Evolutionary conservation across 2,888 invertebrate genomes (phyloP), one percentile per base, ranked within the genome.

Genomic region (Acrobasis repandana): DNA sequence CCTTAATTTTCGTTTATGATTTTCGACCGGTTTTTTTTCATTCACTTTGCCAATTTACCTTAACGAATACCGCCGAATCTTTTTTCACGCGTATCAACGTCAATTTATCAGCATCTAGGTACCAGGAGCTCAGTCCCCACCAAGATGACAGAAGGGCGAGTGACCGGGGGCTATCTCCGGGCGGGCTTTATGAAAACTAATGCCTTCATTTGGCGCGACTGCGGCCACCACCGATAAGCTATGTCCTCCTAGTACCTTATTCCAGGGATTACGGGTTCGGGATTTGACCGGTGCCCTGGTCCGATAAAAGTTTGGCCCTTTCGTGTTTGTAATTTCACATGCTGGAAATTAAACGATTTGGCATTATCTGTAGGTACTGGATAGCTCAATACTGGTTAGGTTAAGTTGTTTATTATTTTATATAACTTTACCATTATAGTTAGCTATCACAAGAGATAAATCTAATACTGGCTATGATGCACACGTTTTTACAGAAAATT

Each of bases 161-260:
- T 80, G 83, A 83, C 83, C 83, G 81, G 77, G 77, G 83, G 85
- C 86, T 85, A 86, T 86, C 88, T 82, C 72, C 79, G 82, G 74
- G 73, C 74, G 70, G 83, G 89, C 86, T 89, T 90, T 90, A 90
- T 90, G 90, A 89, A 90, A 90, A 90, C 90, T 89, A 90, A 90
- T 90, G 90, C 90, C 88, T 90, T 90, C 88, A 90, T 90, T 90
- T 89, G 88, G 86, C 85, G 80, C 79, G 74, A 74, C 82, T 80
- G 79, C 83, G 84, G 79, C 77, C 77, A 80, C 82, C 72, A 73
- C 78, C 86, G 88, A 90, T 90, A 90, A 90, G 90, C 89, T 80
- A 84, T 84, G 89, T 86, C 88, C 80, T 83, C 86, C 87, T 85
- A 83, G 87, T 87, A 82, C 81, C 82, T 71, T 77, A n/a, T n/a